phyloP scores from a whole-genome alignment of 2,113 vertebrate genomes.

The Lasiurus cinereus region DNA sequence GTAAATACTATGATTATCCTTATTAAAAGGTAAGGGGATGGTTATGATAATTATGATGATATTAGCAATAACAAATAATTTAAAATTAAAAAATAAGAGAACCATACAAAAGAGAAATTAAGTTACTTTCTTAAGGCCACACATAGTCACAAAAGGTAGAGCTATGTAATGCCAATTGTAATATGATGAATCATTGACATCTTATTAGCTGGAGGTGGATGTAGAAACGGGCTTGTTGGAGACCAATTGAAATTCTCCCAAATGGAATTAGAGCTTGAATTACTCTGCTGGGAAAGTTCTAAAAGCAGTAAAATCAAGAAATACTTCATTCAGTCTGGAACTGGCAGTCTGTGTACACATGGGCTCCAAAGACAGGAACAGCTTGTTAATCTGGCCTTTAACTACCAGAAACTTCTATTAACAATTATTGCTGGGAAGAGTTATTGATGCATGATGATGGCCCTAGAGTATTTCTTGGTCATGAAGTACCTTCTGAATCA shows the following conservation, averaged over 20 bases:
- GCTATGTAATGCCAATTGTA: neutral
- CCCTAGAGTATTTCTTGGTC: conserved; percentile 59
- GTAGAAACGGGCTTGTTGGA: conserved; percentile 41
- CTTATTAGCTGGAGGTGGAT: conserved; percentile 51
- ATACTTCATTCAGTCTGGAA: conserved; percentile 62
- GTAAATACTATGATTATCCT: neutral
- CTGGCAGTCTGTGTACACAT: conserved; percentile 62
- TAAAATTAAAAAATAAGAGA: conserved; percentile 1
- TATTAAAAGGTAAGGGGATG: neutral
- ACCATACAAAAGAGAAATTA: conserved; percentile 16
- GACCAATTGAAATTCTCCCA: conserved; percentile 33
- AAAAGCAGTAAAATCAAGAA: conserved; percentile 70
- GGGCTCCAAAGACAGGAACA: conserved; percentile 72
- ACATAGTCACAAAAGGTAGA: conserved; percentile 34
- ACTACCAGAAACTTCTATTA: conserved; percentile 72
- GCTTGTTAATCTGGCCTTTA: conserved; percentile 74
- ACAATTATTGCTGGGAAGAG: conserved; percentile 66
- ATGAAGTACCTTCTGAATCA: conserved; percentile 60
- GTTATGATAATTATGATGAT: neutral
- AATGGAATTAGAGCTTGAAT: conserved; percentile 61
- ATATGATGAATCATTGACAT: conserved; percentile 10
- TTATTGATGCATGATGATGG: conserved; percentile 60
- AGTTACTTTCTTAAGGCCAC: conserved; percentile 49
- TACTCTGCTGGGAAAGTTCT: conserved; percentile 67
- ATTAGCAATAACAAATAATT: conserved; percentile 21